Conservation (phyloP, 2,888 invertebrate genomes). For the Dione vanillae region DNA sequence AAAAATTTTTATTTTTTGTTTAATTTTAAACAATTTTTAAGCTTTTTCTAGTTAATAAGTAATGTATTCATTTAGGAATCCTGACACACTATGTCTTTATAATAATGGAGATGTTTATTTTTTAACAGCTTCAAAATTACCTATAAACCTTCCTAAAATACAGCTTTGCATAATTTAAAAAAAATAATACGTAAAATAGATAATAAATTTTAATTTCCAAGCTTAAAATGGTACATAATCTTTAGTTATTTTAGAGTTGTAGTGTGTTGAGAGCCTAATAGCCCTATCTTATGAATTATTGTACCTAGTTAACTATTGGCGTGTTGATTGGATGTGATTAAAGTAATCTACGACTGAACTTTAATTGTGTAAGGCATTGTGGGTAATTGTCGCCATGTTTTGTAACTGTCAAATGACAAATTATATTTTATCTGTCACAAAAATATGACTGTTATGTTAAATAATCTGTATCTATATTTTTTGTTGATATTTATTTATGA, state of each 20-base stretch:
- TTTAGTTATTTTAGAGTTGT: slow-evolving; percentile 12
- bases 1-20: slow-evolving; percentile 16
- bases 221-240: too few species aligned
- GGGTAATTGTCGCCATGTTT: slow-evolving; percentile 2
- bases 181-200: too few species aligned
- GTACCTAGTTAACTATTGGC: slow-evolving; percentile 39
- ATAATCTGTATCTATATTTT: too few species aligned
- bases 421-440: not conserved
- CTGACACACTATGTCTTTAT: slow-evolving; percentile 14
- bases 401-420: not conserved
- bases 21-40: slow-evolving; percentile 32
- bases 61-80: slow-evolving; percentile 19
- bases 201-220: not conserved
- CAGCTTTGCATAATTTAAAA: too few species aligned
- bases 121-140: too few species aligned
- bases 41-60: slow-evolving; percentile 41
- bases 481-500: too few species aligned
- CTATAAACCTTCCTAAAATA: too few species aligned
- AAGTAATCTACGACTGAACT: slow-evolving; percentile 35
- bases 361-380: slow-evolving; percentile 21
- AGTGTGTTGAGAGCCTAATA: slow-evolving; percentile 32
- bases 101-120: not conserved
- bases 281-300: slow-evolving; percentile 45
- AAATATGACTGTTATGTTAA: not conserved
- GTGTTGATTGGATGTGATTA: slow-evolving; percentile 44